Evolutionary conservation across 2,797 vertebrate species (phyloP), one percentile per base, ranked within the genome.

Genomic region (Capromys pilorides): DNA sequence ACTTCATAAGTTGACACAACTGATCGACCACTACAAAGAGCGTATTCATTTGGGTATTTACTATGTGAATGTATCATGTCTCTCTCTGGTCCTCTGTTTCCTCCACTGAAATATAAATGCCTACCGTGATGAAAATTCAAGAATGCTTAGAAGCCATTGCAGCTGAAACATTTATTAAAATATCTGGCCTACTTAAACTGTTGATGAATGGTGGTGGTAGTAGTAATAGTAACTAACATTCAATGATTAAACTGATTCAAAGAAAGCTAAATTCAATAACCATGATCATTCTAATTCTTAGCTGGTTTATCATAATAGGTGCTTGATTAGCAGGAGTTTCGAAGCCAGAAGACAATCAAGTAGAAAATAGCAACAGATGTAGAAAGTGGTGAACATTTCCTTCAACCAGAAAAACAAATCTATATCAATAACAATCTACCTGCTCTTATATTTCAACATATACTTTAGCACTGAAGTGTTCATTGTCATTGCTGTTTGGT

Each of bases 151-250:
- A 45, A 82, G 33, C 26, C 82, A 21, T 0, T 24, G 49, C 62
- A 59, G 33, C 91, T 51, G 87, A 89, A 94, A 3, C 82, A 12
- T 1, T 93, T 93, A 75, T 57, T 28, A 91, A 91, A 94, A 71
- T 66, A 28, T 2, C 22, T 80, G 24, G 1, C 4, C 71, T 66
- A 77, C 11, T 57, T 71, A 64, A 92, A 45, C 8, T 80, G 41
- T 92, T 89, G 59, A 24, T 88, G 95, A 88, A 89, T 73, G 59
- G 1, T 89, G 45, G 21, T 66, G 57, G 24, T 41, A 88, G 24
- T 31, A 62, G n/a, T n/a, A 16, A 22, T 78, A 36, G 14, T 59
- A 66, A 28, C 11, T 59, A 66, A 28, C 11, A 59, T 59, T 89
- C 66, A 57, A 39, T 64, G 81, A 45, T 78, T 66, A 75, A 71